Evolutionary conservation across 2,888 invertebrate species (phyloP), one percentile per base, ranked within the genome.

Genomic region (Parnassius orleans): DNA sequence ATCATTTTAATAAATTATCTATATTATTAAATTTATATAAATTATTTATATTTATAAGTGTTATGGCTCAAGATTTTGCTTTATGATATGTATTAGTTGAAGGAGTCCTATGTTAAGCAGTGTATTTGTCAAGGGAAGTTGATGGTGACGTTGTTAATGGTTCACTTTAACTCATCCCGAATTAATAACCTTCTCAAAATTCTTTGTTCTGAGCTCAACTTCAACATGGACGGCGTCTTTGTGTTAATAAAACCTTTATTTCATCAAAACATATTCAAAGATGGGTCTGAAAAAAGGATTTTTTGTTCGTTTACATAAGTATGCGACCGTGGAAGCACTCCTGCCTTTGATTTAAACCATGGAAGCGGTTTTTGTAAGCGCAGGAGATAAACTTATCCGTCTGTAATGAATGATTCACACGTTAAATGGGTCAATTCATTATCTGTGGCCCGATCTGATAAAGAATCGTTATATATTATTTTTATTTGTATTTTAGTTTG

Each of bases 401-500:
- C 60, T 66, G 68, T 71, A 80, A 80, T 83, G 80, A 85, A 83
- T 86, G 89, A 88, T 84, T 86, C 86, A 86, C 80, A 76, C 75
- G 73, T 76, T 83, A 86, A 90, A 88, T 89, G 90, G 88, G 84
- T 87, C 88, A 86, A 86, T 87, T 81, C 84, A 85, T 88, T 89
- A 90, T 90, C 87, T 74, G 67, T 69, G 75, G 76, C 74, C 82
- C 83, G 78, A 87, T 87, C 90, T 85, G 90, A 90, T 90, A 90
- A 84, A 78, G 78, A 77, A 80, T 83, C 81, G 78, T 81, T 79
- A 81, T 85, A 81, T 83, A 68, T 72, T 71, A 67, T 65, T 78
- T 83, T 77, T 77, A 76, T 77, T 74, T 75, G 70, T 72, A 72
- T 83, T 79, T 78, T 78, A 76, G 73, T 81, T 79, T 77, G 76